Conservation (phyloP, 2,113 vertebrate species). For the Semicossyphus pulcher region DNA sequence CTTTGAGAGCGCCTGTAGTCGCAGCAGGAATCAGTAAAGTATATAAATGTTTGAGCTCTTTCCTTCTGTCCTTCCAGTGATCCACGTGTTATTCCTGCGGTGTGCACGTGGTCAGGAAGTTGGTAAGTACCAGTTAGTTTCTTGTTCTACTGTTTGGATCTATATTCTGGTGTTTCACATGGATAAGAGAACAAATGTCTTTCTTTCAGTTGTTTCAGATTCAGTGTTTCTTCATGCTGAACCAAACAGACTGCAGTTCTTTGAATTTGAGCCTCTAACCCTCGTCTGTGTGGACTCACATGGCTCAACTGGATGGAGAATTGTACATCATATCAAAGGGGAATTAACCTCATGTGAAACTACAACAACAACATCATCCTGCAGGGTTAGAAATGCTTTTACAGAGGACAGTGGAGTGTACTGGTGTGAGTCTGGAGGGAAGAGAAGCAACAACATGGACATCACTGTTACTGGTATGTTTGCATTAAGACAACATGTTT, state of each 20-base stretch:
- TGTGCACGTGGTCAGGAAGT: neutral
- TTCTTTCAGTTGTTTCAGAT: neutral
- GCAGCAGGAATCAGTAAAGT: too few relatives aligned
- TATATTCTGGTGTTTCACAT: too few relatives aligned
- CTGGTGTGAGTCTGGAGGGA: conserved; percentile 21
- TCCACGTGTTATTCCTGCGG: neutral
- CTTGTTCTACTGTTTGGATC: rapidly evolving
- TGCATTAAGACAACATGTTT: neutral
- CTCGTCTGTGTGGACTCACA: neutral
- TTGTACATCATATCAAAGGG: neutral
- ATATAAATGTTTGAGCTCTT: too few relatives aligned
- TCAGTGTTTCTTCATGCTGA: neutral
- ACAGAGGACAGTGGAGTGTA: neutral
- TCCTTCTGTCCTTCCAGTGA: neutral
- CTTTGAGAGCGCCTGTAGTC: too few relatives aligned
- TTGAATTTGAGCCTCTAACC: neutral
- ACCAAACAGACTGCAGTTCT: conserved; percentile 11
- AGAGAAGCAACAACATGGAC: neutral
- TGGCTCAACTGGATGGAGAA: neutral
- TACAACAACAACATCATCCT: rapidly evolving
- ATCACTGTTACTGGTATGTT: conserved; percentile 21
- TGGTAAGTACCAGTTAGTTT: neutral
- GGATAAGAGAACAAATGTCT: too few relatives aligned
- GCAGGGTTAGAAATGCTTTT: neutral
- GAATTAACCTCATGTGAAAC: rapidly evolving